These are phyloP conservation scores for Epinephelus moara DNA, from an alignment of 2,113 vertebrate genomes.

Conservation along the genomic window DNA sequence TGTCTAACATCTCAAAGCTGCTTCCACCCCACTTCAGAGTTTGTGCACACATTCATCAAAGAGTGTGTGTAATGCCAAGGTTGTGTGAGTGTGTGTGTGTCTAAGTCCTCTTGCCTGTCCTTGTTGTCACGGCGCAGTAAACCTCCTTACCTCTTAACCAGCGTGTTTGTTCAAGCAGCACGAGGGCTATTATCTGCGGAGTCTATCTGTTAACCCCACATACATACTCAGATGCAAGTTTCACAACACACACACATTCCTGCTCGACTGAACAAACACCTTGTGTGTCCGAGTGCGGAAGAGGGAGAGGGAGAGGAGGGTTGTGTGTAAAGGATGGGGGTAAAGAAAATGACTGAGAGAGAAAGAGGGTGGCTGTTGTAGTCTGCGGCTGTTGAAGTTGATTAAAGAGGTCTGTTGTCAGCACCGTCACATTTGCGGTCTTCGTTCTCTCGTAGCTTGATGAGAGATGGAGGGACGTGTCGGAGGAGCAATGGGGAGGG, in stretches of 20 bases:
- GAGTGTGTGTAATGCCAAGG: background rate
- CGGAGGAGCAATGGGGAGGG: slow-evolving; percentile 28
- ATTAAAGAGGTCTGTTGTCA: slow-evolving; percentile 75
- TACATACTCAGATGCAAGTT: slow-evolving; percentile 64
- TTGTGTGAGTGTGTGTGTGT: background rate
- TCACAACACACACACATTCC: slow-evolving; percentile 75
- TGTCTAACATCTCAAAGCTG: slow-evolving; percentile 37
- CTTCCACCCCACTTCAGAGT: slow-evolving; percentile 37
- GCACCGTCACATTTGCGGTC: slow-evolving; percentile 67
- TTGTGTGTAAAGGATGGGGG: slow-evolving; percentile 10
- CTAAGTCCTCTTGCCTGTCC: slow-evolving; percentile 24
- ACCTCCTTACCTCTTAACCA: slow-evolving; percentile 63
- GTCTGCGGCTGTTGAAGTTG: slow-evolving; percentile 35
- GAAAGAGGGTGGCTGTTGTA: slow-evolving; percentile 40
- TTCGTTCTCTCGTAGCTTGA: slow-evolving; percentile 32
- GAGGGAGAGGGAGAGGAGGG: slow-evolving; percentile 32
- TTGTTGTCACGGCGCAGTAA: slow-evolving; percentile 44
- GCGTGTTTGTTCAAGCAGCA: slow-evolving; percentile 72
- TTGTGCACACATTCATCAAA: slow-evolving; percentile 47
- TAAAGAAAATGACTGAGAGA: slow-evolving; percentile 6
- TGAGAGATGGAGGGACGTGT: slow-evolving; percentile 63
- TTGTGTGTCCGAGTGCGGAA: slow-evolving; percentile 54
- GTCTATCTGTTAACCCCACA: slow-evolving; percentile 65
- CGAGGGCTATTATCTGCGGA: slow-evolving; percentile 62
- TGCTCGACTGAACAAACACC: slow-evolving; percentile 72